Conservation (phyloP, 2,113 vertebrate genomes). For the Scomber colias region DNA sequence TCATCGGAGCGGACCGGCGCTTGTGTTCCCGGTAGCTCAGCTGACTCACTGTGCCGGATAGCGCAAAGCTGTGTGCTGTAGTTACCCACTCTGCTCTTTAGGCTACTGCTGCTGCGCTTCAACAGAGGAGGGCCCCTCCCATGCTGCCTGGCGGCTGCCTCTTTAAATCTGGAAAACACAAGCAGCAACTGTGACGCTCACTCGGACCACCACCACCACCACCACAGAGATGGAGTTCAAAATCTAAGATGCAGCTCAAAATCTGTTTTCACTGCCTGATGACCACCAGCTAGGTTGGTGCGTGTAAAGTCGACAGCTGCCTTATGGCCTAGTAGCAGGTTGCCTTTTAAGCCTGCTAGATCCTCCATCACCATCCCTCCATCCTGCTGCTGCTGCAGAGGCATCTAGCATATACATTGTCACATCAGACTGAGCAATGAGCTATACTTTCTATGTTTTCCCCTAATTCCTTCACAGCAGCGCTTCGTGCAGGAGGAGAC, state of each 20-base stretch:
- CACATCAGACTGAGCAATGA: slow-evolving; percentile 22
- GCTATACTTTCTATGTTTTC: not conserved
- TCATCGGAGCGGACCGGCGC: slow-evolving; percentile 17
- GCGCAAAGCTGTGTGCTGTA: slow-evolving; percentile 58
- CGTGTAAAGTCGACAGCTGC: slow-evolving; percentile 41
- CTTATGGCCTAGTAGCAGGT: slow-evolving; percentile 42
- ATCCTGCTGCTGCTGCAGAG: slow-evolving; percentile 42
- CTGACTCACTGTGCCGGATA: slow-evolving; percentile 73
- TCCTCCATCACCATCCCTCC: slow-evolving; percentile 31
- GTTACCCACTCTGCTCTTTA: slow-evolving; percentile 43
- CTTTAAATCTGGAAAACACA: slow-evolving; percentile 56
- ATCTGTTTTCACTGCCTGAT: slow-evolving; percentile 39
- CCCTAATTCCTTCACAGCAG: not conserved
- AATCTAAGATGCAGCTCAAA: slow-evolving; percentile 23
- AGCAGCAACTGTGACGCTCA: slow-evolving; percentile 56
- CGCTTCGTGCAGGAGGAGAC: slow-evolving; percentile 15
- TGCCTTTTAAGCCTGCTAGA: slow-evolving; percentile 34
- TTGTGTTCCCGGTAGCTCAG: slow-evolving; percentile 52
- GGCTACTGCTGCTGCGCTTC: slow-evolving; percentile 52
- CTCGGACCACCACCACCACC: slow-evolving; percentile 34
- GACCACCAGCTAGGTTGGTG: slow-evolving; percentile 31
- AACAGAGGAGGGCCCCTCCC: slow-evolving; percentile 72
- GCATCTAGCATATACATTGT: slow-evolving; percentile 16
- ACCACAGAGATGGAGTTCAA: slow-evolving; percentile 10
- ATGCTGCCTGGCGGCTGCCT: slow-evolving; percentile 60